These are phyloP conservation scores for Hipposideros armiger DNA, from an alignment of 2,113 vertebrate genomes.

Conservation along the genomic window DNA sequence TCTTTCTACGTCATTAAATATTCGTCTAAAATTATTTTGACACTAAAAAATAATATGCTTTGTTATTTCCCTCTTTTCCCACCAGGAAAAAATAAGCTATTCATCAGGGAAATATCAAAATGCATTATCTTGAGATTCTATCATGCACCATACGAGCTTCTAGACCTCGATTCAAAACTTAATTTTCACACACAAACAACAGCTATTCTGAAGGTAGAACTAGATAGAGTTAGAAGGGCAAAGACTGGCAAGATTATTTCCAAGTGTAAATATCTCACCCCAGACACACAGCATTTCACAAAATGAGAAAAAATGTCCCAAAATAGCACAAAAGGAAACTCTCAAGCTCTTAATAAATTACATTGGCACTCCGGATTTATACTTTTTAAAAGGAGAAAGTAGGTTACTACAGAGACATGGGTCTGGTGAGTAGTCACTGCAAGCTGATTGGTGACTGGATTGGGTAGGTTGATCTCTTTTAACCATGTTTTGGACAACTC, in stretches of 20 bases:
- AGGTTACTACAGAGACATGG: constrained; percentile 55
- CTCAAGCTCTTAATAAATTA: constrained; percentile 61
- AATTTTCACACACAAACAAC: background rate
- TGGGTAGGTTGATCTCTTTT: constrained; percentile 28
- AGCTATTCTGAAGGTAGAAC: background rate
- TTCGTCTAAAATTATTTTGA: constrained; percentile 22
- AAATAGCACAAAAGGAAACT: constrained; percentile 55
- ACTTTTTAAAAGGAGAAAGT: constrained; percentile 74
- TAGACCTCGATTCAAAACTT: constrained; percentile 7
- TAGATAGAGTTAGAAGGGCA: constrained; percentile 36
- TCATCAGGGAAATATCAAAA: constrained; percentile 44
- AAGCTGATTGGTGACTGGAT: background rate
- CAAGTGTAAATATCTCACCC: constrained; percentile 30
- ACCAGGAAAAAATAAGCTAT: constrained; percentile 20
- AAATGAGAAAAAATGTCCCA: constrained; percentile 34
- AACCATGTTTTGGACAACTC: constrained; percentile 6
- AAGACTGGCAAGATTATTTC: constrained; percentile 68
- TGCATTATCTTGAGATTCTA: constrained; percentile 1
- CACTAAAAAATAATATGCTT: background rate
- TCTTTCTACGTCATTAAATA: background rate
- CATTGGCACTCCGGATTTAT: constrained; percentile 61
- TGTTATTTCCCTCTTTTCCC: background rate
- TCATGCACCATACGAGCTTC: constrained; percentile 8
- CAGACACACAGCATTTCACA: constrained; percentile 44
- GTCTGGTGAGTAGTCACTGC: background rate